These are phyloP conservation scores for Drosophila robusta DNA, from an alignment of 2,888 invertebrate species.

Conservation along the genomic window DNA sequence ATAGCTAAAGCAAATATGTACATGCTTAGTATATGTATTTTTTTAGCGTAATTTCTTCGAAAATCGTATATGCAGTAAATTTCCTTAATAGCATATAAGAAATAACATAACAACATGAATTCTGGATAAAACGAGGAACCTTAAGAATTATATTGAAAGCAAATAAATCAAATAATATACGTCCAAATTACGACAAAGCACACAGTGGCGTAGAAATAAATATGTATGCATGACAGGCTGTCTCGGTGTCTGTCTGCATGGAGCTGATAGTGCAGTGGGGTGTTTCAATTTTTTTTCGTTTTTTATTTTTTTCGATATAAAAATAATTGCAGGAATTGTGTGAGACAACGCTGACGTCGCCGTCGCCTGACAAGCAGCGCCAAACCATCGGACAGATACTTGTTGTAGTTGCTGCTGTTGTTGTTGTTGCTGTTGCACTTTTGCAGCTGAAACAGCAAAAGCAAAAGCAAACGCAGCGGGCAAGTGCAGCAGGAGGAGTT, in stretches of 20 bases:
- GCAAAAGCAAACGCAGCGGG: conserved; percentile 39
- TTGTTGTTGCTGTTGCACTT: conserved; percentile 54
- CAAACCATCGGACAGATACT: conserved; percentile 44
- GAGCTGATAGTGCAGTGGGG: conserved; percentile 50
- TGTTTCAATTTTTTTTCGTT: conserved; percentile 38
- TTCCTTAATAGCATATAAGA: conserved; percentile 44
- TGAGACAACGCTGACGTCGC: conserved; percentile 59
- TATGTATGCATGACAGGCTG: conserved; percentile 60
- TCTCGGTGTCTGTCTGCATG: conserved; percentile 29
- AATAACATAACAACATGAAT: conserved; percentile 41
- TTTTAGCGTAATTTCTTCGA: conserved; percentile 50
- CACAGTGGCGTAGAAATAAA: conserved; percentile 47
- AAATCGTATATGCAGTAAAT: conserved; percentile 36
- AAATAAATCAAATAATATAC: conserved; percentile 78
- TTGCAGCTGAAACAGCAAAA: conserved; percentile 80
- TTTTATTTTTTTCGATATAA: conserved; percentile 69
- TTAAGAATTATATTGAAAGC: conserved; percentile 69
- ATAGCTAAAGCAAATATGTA: conserved; percentile 3
- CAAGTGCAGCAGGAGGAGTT: conserved; percentile 11
- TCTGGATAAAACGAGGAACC: conserved; percentile 59
- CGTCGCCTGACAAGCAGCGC: conserved; percentile 45
- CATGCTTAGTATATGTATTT: conserved; percentile 8
- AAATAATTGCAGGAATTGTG: conserved; percentile 82
- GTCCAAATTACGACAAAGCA: conserved; percentile 75
- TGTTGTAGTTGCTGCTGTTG: conserved; percentile 25